Evolutionary conservation across 2,113 vertebrate species (phyloP), one percentile per base, ranked within the genome.

Genomic region (Dolichotis patagonum): DNA sequence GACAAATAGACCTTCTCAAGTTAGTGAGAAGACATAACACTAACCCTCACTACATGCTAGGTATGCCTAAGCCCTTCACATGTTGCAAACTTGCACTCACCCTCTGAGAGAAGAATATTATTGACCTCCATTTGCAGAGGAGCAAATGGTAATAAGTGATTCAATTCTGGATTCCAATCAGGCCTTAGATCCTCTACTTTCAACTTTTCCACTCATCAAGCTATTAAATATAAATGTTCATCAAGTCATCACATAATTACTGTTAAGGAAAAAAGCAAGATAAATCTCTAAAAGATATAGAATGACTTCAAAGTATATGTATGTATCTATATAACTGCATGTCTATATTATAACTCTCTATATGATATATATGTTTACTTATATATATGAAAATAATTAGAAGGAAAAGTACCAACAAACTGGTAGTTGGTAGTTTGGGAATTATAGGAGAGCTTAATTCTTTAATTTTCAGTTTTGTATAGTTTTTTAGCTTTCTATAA

Each of bases 171-270:
- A 95, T 89, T 94, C 28, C 69, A 87, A 58, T 12, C 52, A 73
- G 5, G 38, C 82, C 87, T 35, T 8, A 90, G 41, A 87, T 69
- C 24, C 43, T 80, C 9, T 58, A 38, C 77, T 89, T 88, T 49
- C 77, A 90, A 71, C 30, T 41, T 73, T 30, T 77, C 58, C 0
- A 41, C 5, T 97, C 52, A 52, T 85, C 65, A 56, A 96, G 73
- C 1, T 28, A 7, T 65, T 88, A 87, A 4, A 32, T 67, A 77
- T 85, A 88, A 89, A 60, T 49, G 43, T 43, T 54, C 41, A 84
- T 54, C 77, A 93, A 35, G 73, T 75, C 62, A 85, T 56, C 56
- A 88, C 24, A 85, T 85, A 85, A 77, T 93, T 91, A 81, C 35
- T 35, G 4, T 62, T 75, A 81, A 62, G 16, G 41, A 80, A 26